Base-by-base conservation (phyloP, 2,888 invertebrate species). In the Macrophya annulata region DNA sequence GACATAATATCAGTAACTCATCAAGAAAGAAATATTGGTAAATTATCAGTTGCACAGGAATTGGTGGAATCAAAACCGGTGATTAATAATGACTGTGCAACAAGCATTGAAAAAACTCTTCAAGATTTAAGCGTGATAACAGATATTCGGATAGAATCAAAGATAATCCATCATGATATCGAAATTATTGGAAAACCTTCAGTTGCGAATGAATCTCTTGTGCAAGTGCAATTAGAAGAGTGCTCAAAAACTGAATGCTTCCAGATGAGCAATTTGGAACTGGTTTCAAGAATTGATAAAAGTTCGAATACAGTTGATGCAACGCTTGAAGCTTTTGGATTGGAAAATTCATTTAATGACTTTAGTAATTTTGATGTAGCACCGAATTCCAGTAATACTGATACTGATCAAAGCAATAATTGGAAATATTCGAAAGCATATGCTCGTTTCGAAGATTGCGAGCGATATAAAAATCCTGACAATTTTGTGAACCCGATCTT, bases 401-500 rank as follows among this genome's bases (percentile, higher is more conserved):
- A 65, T 45, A 37, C 21, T 17, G 65, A 65, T 48, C 68, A 68
- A 51, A 83, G 71, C 37, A 71, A 71, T 65, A 59, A 21, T 48
- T 84, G 85, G 85, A 84, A 76, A 51, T 76, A 59, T 40, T 85
- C 85, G 17, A 85, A 84, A 55, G 72, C 72, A 37, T 62, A 84
- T 72, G 55, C 72, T 74, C 83, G 85, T 15, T 74, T 51, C n/a
- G 48, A 84, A 31, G 79, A 86, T 9, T 71, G 71, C n/a, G 85
- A 86, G 48, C 72, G 86, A 15, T 81, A 43, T 31, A 79, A 72
- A 43, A 86, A 84, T 79, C 88, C 87, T 31, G 89, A 88, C 59
- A 91, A 91, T 3, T 92, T 89, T 83, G 87, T 90, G 10, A 91
- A 92, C 86, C 92, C 92, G 4, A 88, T 90, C 10, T 92, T 92